Evolutionary conservation across 1,140 invertebrate genomes (phyloP), one percentile per base, ranked within the genome.

Genomic region (Contarinia nasturtii): DNA sequence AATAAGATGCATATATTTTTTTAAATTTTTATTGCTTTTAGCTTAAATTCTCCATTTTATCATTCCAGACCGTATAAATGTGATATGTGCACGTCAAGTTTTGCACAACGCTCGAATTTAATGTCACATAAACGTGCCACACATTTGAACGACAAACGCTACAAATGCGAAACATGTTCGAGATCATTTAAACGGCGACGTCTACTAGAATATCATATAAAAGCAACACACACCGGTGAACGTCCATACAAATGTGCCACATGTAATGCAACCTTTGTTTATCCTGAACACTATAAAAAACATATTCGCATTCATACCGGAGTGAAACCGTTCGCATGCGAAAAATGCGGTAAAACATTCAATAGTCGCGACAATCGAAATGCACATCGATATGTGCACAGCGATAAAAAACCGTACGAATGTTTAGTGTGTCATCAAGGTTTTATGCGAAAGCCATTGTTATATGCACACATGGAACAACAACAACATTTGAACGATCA

Each of bases 321-420:
- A 0, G 77, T 82, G 51, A 84, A 86, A 53, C 80, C 83, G 0
- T 89, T 76, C 53, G 57, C 70, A 2, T 90, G 86, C 52, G 82
- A 86, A 66, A 76, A 85, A n/a, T 90, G 86, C 60, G 81, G 81
- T n/a, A 87, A 87, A 60, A 72, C 76, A 19, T 88, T 89, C 58
- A 83, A 80, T 52, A 82, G 81, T 33, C 69, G 81, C 40, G 86
- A 88, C 63, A 88, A 88, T 60, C 69, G 83, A 46, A 86, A 88
- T 67, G 80, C 82, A 11, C 84, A 88, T 60, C 70, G 82, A 40
- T 86, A 85, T 61, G 77, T 86, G 38, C 85, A 89, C 59, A 85
- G 80, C 50, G 79, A 86, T 53, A 82, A 86, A 57, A 88, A 88
- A 54, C 84, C 84, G 0, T 89, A 86, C 56, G 82, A 86, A 59